A percentile compares a stretch with the other conserved stretches of the same genome.
These are phyloP conservation scores for Pristionchus exspectatus DNA, from an alignment of 2,888 invertebrate genomes.

Conservation along the genomic window DNA sequence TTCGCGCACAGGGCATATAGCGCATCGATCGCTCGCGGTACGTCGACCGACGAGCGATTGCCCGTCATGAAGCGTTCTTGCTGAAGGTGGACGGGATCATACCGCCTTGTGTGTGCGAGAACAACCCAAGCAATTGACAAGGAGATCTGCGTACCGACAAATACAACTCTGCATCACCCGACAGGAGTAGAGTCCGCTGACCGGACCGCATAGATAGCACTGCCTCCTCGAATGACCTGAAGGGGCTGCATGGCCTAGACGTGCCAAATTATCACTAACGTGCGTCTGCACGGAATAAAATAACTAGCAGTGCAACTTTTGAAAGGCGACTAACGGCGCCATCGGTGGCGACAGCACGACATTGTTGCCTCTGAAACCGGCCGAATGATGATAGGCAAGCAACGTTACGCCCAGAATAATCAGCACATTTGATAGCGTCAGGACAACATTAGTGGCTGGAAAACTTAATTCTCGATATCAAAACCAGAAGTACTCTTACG, in stretches of 20 bases:
- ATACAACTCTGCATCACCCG: background rate
- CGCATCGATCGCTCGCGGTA: background rate
- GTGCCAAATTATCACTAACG: too few species aligned
- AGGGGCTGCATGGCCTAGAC: background rate
- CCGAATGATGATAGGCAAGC: background rate
- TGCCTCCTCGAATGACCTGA: background rate
- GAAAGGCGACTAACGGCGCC: background rate
- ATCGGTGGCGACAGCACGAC: background rate
- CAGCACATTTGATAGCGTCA: background rate
- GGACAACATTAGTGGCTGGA: background rate
- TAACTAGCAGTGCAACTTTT: too few species aligned
- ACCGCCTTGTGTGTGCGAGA: too few species aligned
- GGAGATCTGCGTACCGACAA: background rate
- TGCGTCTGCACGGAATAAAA: too few species aligned
- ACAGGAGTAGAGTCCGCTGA: background rate
- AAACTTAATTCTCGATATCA: background rate
- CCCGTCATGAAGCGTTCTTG: background rate
- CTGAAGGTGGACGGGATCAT: background rate
- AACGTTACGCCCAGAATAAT: background rate
- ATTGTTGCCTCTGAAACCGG: constrained; percentile 13
- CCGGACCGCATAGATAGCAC: background rate
- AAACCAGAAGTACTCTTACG: background rate
- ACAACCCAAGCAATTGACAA: too few species aligned
- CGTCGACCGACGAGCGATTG: background rate
- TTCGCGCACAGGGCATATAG: background rate